phyloP scores from a whole-genome alignment of 2,888 invertebrate species.

The Oscheius sp. region DNA sequence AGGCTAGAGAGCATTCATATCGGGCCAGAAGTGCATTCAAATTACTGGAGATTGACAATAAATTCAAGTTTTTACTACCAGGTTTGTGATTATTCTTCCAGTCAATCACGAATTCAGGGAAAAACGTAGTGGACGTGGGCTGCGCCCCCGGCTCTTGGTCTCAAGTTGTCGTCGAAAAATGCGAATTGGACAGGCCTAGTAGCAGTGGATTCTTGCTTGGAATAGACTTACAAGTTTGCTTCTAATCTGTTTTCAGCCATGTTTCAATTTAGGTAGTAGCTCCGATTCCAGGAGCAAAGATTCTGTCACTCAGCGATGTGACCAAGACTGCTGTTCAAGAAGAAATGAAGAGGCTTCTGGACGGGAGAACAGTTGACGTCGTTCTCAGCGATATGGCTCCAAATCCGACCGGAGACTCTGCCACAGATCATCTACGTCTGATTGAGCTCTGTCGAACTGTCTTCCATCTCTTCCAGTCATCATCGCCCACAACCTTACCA shows the following conservation, averaged over 20 bases:
- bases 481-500: constrained; percentile 13
- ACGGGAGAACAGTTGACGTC: constrained; percentile 60
- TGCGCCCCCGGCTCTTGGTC: constrained; percentile 73
- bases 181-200: constrained; percentile 25
- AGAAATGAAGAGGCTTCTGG: constrained; percentile 51
- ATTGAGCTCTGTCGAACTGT: constrained; percentile 61
- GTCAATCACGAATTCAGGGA: constrained; percentile 35
- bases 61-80: constrained; percentile 57
- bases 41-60: constrained; percentile 70
- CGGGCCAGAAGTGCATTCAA: constrained; percentile 73
- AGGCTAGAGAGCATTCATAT: constrained; percentile 65
- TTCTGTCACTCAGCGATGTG: constrained; percentile 64
- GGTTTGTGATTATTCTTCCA: constrained; percentile 40
- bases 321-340: constrained; percentile 51
- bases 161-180: constrained; percentile 65
- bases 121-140: constrained; percentile 64
- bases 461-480: constrained; percentile 46
- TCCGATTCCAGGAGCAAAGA: constrained; percentile 67
- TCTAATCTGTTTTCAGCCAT: neutral
- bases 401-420: constrained; percentile 66
- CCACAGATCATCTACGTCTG: constrained; percentile 65
- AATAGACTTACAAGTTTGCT: constrained; percentile 64
- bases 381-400: constrained; percentile 74
- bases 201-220: constrained; percentile 61
- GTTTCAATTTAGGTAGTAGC: constrained; percentile 57